These are phyloP conservation scores for Onchidella celtica DNA, from an alignment of 2,888 invertebrate species.

Conservation along the genomic window DNA sequence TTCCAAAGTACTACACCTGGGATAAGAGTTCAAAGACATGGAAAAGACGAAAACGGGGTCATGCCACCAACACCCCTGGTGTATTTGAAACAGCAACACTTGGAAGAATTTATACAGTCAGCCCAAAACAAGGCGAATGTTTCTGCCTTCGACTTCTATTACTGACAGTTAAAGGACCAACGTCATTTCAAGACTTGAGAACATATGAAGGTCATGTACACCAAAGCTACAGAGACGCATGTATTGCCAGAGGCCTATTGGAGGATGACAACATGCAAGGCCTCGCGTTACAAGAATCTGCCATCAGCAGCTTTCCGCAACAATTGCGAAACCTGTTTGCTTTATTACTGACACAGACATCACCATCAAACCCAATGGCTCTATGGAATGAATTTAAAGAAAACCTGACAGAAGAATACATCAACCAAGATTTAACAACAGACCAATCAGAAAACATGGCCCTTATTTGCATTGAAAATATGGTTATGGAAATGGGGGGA, in stretches of 20 bases:
- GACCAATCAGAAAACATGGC: background rate
- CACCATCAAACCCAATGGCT: background rate
- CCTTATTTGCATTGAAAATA: background rate
- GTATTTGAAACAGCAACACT: background rate
- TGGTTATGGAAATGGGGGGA: background rate
- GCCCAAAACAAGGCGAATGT: background rate
- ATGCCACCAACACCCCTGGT: background rate
- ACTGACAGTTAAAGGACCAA: background rate
- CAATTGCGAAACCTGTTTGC: no score
- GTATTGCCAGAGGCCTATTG: slow-evolving; percentile 6
- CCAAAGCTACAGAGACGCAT: background rate
- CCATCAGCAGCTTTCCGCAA: no score
- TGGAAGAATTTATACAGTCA: background rate
- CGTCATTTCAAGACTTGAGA: slow-evolving; percentile 11
- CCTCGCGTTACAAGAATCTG: background rate
- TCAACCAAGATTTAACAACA: no score
- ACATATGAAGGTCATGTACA: background rate
- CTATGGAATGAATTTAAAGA: background rate
- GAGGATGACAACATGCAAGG: background rate
- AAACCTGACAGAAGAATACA: background rate
- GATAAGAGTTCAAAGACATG: slow-evolving; percentile 8
- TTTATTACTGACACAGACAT: no score
- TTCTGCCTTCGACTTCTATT: background rate
- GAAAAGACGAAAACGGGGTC: background rate
- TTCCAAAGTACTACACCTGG: slow-evolving; percentile 1